Evolutionary conservation across 2,888 invertebrate species (phyloP).

Genomic region (Drosophila mayaguana): DNA sequence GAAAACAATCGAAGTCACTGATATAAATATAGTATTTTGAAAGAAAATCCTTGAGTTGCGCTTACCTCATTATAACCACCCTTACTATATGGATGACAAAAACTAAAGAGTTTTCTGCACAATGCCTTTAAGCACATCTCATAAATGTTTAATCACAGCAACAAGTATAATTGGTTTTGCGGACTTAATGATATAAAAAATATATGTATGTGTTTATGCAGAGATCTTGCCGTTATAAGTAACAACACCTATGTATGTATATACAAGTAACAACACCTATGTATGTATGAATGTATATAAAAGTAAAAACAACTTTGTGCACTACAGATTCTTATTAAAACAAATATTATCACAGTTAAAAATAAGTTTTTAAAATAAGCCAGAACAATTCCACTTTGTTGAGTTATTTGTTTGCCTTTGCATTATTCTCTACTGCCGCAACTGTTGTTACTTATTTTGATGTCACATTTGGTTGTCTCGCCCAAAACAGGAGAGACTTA

Average conservation of each 20-base stretch:
- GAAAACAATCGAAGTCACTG: background rate
- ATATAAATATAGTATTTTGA: background rate
- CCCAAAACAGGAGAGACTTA: constrained; percentile 39
- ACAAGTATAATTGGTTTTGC: background rate
- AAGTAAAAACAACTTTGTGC: constrained; percentile 7
- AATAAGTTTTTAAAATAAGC: background rate
- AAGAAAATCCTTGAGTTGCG: constrained; percentile 10
- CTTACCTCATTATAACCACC: constrained; percentile 84
- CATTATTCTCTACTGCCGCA: constrained; percentile 16
- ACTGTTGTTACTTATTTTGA: constrained; percentile 35
- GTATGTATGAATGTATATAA: background rate
- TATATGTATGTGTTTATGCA: background rate
- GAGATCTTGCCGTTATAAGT: constrained; percentile 12
- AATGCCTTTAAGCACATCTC: constrained; percentile 67
- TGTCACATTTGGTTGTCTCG: constrained; percentile 39
- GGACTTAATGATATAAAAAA: background rate
- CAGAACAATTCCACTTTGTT: background rate
- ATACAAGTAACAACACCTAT: background rate
- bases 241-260: background rate
- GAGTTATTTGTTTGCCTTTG: constrained; percentile 1
- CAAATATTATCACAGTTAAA: constrained; percentile 40
- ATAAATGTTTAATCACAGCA: constrained; percentile 8
- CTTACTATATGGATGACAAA: constrained; percentile 67
- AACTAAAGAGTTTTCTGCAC: constrained; percentile 63
- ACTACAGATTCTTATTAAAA: constrained; percentile 15